phyloP scores from a whole-genome alignment of 2,113 vertebrate genomes.

The Petrocephalus zakoni region DNA sequence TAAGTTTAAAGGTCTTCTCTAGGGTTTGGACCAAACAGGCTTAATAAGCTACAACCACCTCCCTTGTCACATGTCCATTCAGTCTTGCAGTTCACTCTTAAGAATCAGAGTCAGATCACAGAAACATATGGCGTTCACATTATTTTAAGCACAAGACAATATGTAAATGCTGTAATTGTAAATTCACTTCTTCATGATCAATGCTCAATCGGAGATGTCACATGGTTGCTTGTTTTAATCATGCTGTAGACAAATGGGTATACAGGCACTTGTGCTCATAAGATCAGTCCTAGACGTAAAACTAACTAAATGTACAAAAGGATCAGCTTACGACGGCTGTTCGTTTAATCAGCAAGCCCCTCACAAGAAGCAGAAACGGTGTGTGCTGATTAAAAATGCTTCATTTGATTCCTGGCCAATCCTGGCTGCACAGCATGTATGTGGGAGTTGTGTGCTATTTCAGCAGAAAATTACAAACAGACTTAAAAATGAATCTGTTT shows the following conservation, averaged over 20 bases:
- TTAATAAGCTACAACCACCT: too few species aligned
- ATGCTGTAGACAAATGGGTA: neutral
- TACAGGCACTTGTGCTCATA: neutral
- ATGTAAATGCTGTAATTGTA: neutral
- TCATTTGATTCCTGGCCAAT: conserved; percentile 2
- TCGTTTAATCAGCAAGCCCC: neutral
- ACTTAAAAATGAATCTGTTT: neutral
- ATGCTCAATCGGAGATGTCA: neutral
- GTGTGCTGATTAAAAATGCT: neutral
- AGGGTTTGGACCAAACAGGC: neutral
- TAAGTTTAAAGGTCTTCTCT: neutral
- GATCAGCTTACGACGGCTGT: neutral
- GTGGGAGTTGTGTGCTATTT: neutral
- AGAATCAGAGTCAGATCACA: neutral
- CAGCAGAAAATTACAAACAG: conserved; percentile 1
- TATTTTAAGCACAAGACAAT: neutral
- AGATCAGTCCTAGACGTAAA: neutral
- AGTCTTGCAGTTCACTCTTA: neutral
- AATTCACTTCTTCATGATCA: neutral
- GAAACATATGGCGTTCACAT: neutral
- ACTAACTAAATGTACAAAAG: neutral
- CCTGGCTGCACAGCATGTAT: neutral
- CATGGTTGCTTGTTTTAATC: neutral
- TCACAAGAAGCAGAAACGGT: neutral
- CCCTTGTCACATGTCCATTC: neutral